Evolutionary conservation across 2,113 vertebrate genomes (phyloP), one percentile per base, ranked within the genome.

Genomic region (Gavia stellata): DNA sequence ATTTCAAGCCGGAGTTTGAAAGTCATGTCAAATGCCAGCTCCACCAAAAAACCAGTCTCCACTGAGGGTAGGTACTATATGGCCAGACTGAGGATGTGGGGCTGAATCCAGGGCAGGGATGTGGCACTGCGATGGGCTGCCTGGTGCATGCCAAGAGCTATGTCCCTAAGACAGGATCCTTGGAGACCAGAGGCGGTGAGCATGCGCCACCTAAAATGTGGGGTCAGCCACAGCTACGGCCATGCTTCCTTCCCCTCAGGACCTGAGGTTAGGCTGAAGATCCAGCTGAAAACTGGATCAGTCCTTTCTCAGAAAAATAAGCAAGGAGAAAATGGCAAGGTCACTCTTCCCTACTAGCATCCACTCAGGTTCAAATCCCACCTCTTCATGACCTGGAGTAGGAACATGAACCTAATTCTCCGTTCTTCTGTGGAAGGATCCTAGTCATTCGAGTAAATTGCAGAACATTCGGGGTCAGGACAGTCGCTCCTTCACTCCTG

Each of bases 141-240:
- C 47, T 45, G 21, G 38, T 36, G 34, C 42, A 21, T 28, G 24
- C 17, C n/a, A 47, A 70, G 40, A 75, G 18, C 34, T 65, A 17
- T 16, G 28, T n/a, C 33, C 31, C 33, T 72, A n/a, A 50, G n/a
- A 38, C 28, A 38, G 33, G 33, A n/a, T 62, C 52, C 63, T 67
- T 1, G 1, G 58, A 56, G 17, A n/a, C 45, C 47, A n/a, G 20
- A 25, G 7, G 40, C 61, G 20, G 17, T 59, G 56, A 61, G 45
- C 8, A 7, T 13, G 5, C n/a, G 45, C 14, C 45, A 16, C 26
- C 31, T 44, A 42, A 47, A 15, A 33, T n/a, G 65, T 49, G 28
- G 17, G 66, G 70, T 10, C 0, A 0, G 61, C 55, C 73, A 49
- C 33, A 70, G 42, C 62, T 56, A 45, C 0, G 1, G 34, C 8